Evolutionary conservation across 2,888 invertebrate species (phyloP).

Genomic region (Drosophila leonis): DNA sequence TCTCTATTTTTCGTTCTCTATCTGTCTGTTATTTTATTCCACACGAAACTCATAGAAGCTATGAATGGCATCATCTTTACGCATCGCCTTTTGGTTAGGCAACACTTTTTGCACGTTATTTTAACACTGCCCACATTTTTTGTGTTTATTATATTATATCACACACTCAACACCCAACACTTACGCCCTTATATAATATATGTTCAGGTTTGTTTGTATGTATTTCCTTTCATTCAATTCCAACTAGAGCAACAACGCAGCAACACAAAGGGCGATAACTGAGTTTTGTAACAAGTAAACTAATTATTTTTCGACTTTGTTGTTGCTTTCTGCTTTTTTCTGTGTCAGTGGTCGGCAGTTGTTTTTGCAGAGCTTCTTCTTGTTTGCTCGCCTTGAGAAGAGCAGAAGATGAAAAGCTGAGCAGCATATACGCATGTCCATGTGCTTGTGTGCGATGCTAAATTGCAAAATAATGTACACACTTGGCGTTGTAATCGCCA

Average conservation of each 20-base stretch:
- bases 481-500: slow-evolving; percentile 79
- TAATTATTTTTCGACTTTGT: slow-evolving; percentile 77
- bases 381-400: slow-evolving; percentile 57
- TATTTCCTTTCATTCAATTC: slow-evolving; percentile 74
- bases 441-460: slow-evolving; percentile 55
- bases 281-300: slow-evolving; percentile 81
- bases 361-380: slow-evolving; percentile 40
- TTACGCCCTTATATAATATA: slow-evolving; percentile 12
- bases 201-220: slow-evolving; percentile 31
- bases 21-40: not conserved
- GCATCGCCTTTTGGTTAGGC: slow-evolving; percentile 61
- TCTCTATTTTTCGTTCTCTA: slow-evolving; percentile 1
- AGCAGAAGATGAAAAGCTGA: slow-evolving; percentile 22
- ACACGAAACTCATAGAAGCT: not conserved
- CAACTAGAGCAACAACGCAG: slow-evolving; percentile 61
- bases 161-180: slow-evolving; percentile 53
- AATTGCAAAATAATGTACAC: slow-evolving; percentile 81
- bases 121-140: slow-evolving; percentile 43
- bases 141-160: slow-evolving; percentile 42
- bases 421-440: slow-evolving; percentile 22
- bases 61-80: slow-evolving; percentile 47
- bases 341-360: slow-evolving; percentile 40
- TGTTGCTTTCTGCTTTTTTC: slow-evolving; percentile 36
- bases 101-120: slow-evolving; percentile 54
- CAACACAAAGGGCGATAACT: slow-evolving; percentile 73